These are phyloP conservation scores for Xestia c-nigrum DNA, from an alignment of 2,888 invertebrate species.

Conservation along the genomic window DNA sequence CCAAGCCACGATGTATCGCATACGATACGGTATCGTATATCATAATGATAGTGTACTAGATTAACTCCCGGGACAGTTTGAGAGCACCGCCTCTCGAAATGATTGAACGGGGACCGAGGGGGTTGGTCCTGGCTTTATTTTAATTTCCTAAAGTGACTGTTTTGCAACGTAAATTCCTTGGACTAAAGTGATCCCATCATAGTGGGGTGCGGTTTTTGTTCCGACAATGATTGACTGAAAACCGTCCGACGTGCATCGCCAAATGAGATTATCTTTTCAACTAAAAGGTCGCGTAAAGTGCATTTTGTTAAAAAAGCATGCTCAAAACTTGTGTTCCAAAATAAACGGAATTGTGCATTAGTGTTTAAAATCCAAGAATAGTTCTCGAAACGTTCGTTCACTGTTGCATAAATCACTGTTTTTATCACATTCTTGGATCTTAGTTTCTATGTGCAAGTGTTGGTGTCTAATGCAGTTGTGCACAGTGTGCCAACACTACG, in stretches of 20 bases:
- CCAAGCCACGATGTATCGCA: conserved; percentile 50
- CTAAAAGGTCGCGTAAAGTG: conserved; percentile 64
- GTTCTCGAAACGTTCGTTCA: conserved; percentile 54
- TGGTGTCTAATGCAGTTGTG: conserved; percentile 84
- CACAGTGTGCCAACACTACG: conserved; percentile 84
- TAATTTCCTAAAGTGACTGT: conserved; percentile 89
- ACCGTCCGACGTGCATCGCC: conserved; percentile 67
- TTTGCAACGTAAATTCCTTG: conserved; percentile 86
- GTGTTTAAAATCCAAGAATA: conserved; percentile 74
- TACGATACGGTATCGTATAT: conserved; percentile 71
- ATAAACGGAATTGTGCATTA: conserved; percentile 62
- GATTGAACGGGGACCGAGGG: conserved; percentile 89
- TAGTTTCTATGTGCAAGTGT: conserved; percentile 83
- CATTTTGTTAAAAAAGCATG: conserved; percentile 69
- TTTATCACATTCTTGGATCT: conserved; percentile 80
- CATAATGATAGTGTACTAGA: conserved; percentile 77
- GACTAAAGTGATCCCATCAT: conserved; percentile 76
- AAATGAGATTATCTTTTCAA: conserved; percentile 56
- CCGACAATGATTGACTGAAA: conserved; percentile 71
- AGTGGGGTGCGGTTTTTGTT: conserved; percentile 76
- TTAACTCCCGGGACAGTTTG: conserved; percentile 84
- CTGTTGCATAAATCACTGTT: conserved; percentile 63
- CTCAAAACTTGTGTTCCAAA: conserved; percentile 65
- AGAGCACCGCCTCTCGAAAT: conserved; percentile 86
- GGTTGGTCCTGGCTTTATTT: conserved; percentile 86